Evolutionary conservation across 1,140 invertebrate species (phyloP), one percentile per base, ranked within the genome.

Genomic region (Diorhabda carinulata): DNA sequence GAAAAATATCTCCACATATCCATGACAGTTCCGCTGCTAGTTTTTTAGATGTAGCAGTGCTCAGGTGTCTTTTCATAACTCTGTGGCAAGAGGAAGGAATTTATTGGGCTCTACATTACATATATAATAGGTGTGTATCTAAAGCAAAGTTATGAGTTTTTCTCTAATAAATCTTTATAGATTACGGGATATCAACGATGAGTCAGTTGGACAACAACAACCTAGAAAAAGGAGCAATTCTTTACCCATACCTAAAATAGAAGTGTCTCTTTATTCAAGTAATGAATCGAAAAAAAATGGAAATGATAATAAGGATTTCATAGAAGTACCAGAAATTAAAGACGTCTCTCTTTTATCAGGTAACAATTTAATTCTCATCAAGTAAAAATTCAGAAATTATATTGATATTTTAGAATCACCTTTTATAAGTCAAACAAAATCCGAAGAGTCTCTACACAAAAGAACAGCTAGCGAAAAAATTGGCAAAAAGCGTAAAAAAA

Each of bases 21-120:
- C 41, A 62, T 41, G 90, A 96, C 82, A 86, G 93, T 3, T 86
- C 89, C n/a, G 88, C 93, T 41, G 96, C 98, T 1, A 98, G 95
- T 47, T 98, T 97, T 79, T 80, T 99, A 42, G 98, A 99, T 82
- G 93, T 99, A 7, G 94, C 96, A 8, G 95, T 98, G 4, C 80
- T 99, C 41, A 87, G 97, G 64, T 99, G 97, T 82, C 86, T 99
- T n/a, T 98, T 99, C 81, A 92, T 97, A 69, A 88, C 93, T 0
- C 95, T 98, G 78, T 99, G 98, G 98, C 90, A 94, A 76, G 97
- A 98, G 81, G 97, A 99, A 82, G 98, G 98, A 2, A 90, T 98
- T 43, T 95, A 92, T 83, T 99, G 98, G 98, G 95, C 94, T 43
- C 81, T 99, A n/a, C 92, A 96, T 80, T 99, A 91, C 83, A 83